Evolutionary conservation across 1,140 invertebrate genomes (phyloP), one percentile per base, ranked within the genome.

Genomic region (Drosophila mojavensis): DNA sequence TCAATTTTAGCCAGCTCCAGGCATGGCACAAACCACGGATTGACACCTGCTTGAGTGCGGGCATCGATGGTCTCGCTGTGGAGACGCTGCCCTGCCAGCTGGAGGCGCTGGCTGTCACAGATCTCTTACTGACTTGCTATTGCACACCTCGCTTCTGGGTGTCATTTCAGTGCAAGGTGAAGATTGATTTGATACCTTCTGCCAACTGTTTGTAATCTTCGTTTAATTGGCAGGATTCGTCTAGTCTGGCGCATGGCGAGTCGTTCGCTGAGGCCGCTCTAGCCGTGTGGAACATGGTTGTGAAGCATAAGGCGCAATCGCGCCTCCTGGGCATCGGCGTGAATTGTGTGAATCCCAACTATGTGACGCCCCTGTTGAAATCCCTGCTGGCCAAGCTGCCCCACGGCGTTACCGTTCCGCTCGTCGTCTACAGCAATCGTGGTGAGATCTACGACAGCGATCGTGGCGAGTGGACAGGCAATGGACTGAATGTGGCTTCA

Each of bases 31-130:
- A 94, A 68, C 95, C 96, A 0, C 93, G 97, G 26, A 95, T 98
- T 7, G 93, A 95, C 61, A 95, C 95, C 11, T 93, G 98, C 2
- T 82, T 98, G 68, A 95, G 94, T 43, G 70, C 64, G 4, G 96
- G 96, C 10, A 95, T 96, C 2, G 97, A 98, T 92, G 85, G 98
- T 0, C 86, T 99, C 36, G 97, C 97, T 9, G 92, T 98, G 67
- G 98, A 99, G 92, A 99, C 98, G 0, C 96, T 98, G 75, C 98
- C 98, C 10, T 96, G 96, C 67, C 62, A 90, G 13, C 93, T 94
- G 55, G 98, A 99, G 93, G 98, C 96, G 0, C 94, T 96, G 91
- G 96, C 96, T 80, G 91, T 98, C 1, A 93, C 97, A 3, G 94
- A 96, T 50, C 92, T 98, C 24, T 85, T 98, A 13, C 93, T 94